Evolutionary conservation across 1,140 invertebrate genomes (phyloP).

Genomic region (Ctenoplectra terminalis): DNA sequence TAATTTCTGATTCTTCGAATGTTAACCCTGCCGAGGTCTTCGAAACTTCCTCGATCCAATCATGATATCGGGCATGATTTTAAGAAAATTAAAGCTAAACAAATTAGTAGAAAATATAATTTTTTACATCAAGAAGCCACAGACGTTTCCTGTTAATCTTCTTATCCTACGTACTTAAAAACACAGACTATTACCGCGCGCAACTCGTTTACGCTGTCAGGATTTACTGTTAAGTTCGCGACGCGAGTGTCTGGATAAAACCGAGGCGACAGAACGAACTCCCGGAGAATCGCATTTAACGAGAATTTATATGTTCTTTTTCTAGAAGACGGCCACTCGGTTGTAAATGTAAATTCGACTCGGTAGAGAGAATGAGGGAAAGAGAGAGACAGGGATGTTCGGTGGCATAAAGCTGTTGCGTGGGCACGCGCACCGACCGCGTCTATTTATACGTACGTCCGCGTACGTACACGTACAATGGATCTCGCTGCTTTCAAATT

Average conservation of each 20-base stretch:
- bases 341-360: slow-evolving; percentile 64
- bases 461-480: slow-evolving; percentile 50
- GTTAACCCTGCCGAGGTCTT: no score
- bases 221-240: background rate
- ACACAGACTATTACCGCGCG: no score
- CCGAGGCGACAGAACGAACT: background rate
- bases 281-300: slow-evolving; percentile 37
- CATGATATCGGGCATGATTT: background rate
- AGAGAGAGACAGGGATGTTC: slow-evolving; percentile 27
- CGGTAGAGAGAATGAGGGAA: background rate
- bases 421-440: slow-evolving; percentile 55
- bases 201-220: background rate
- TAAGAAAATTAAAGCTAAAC: no score
- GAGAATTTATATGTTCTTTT: slow-evolving; percentile 47
- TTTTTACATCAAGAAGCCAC: no score
- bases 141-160: no score
- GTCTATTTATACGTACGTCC: slow-evolving; percentile 63
- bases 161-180: no score
- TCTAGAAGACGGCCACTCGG: slow-evolving; percentile 11
- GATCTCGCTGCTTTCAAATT: slow-evolving; percentile 61
- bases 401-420: slow-evolving; percentile 59
- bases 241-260: background rate
- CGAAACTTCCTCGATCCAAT: no score
- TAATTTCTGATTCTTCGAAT: background rate
- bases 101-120: no score